Evolutionary conservation across 2,888 invertebrate species (phyloP), one percentile per base, ranked within the genome.

Genomic region (Xestia ashworthii): DNA sequence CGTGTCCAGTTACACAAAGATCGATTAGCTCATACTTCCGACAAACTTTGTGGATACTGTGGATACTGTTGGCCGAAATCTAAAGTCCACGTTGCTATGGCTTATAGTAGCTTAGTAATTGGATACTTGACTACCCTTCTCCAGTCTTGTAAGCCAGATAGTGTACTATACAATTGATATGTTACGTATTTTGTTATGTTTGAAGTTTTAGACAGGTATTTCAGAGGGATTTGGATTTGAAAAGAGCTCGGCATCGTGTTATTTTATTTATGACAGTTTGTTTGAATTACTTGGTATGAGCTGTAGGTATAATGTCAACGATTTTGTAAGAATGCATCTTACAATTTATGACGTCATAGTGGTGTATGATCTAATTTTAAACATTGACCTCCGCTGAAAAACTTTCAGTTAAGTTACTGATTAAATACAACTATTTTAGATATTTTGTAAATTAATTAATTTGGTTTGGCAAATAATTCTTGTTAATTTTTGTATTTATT

Each of bases 41-140:
- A 8, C 22, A 71, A 83, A 71, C 71, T 67, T 71, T 2, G 14
- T 5, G 8, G 38, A 25, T 46, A 76, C 44, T 76, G 65, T n/a
- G 16, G n/a, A 32, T 4, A n/a, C n/a, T n/a, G n/a, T 46, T 66
- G 44, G 41, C 5, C 11, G 41, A 62, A 62, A 79, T 55, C 66
- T 71, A 48, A 81, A 71, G 60, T 80, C 5, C 14, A 12, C 80
- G 48, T 83, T 83, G 66, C 72, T 83, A 80, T 55, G 84, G 80
- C 71, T 80, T 80, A 67, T 46, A 79, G 16, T n/a, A 55, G 80
- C 48, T 79, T 62, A 71, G 84, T 83, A 79, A 81, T 83, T 81
- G 66, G 84, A 81, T 79, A 62, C 66, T 79, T 79, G 55, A 83
- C 41, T 25, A 81, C 22, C 60, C 80, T 44, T 62, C 41, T n/a